Evolutionary conservation across 1,140 invertebrate genomes (phyloP).

Genomic region (Periplaneta americana): DNA sequence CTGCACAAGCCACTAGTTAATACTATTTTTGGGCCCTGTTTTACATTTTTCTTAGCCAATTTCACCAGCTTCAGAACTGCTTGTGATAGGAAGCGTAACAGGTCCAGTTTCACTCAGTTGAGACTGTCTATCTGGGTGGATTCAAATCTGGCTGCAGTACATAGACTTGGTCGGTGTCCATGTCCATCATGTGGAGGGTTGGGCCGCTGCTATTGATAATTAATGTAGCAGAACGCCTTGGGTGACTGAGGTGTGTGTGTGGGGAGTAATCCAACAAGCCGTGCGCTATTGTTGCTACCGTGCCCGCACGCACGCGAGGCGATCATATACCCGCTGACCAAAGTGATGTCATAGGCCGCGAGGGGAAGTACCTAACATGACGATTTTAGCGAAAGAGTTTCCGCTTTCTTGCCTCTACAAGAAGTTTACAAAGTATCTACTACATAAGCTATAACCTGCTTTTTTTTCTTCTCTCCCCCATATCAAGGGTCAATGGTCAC

Average conservation of each 20-base stretch:
- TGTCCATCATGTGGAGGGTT: not conserved
- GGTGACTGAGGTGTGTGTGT: too few relatives aligned
- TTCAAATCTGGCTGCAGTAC: not conserved
- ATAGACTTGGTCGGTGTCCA: not conserved
- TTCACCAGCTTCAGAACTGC: too few relatives aligned
- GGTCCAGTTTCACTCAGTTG: not conserved
- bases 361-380: not conserved
- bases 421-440: not conserved
- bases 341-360: not conserved
- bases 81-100: too few relatives aligned
- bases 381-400: not conserved
- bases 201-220: not conserved
- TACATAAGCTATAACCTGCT: not conserved
- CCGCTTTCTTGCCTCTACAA: not conserved
- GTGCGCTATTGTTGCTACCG: not conserved
- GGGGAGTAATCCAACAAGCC: too few relatives aligned
- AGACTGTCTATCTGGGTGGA: not conserved
- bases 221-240: not conserved
- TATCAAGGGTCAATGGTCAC: too few relatives aligned
- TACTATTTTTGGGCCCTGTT: too few relatives aligned
- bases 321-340: not conserved
- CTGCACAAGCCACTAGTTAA: too few relatives aligned
- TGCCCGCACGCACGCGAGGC: not conserved
- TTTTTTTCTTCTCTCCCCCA: too few relatives aligned
- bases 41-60: too few relatives aligned